Evolutionary conservation across 2,113 vertebrate genomes (phyloP), one percentile per base, ranked within the genome.

Genomic region (Elaphurus davidianus): DNA sequence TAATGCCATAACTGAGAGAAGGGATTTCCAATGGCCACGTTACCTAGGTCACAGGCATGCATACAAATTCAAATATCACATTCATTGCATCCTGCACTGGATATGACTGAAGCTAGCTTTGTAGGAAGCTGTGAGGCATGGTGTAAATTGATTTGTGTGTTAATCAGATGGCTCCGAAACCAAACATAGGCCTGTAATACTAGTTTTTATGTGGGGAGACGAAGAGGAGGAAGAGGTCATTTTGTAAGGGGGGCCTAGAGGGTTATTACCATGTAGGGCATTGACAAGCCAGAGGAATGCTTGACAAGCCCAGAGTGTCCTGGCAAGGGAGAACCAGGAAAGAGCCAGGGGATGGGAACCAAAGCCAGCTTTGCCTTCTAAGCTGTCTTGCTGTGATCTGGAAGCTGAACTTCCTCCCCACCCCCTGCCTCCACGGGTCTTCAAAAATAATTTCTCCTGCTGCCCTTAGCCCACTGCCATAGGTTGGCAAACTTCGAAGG

Each of bases 51-150:
- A 96, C 25, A 86, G 71, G 62, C 81, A 78, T 47, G 60, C 50
- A 52, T 54, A 91, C 28, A 67, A 93, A 94, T 96, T 60, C 71
- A 91, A 96, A 94, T 33, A 86, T 88, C 47, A 84, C n/a, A 94
- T 96, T 91, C 55, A 59, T 55, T 57, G 62, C 76, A 57, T 83
- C 54, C 54, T 55, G 19, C 54, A 62, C 57, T 92, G 36, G 57
- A 8, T 81, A 89, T 90, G 71, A 90, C 36, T 81, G 64, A 50
- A 74, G 94, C 33, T 94, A 79, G 91, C 85, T 86, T 84, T 74
- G 19, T 40, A 89, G 89, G 78, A 88, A 89, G n/a, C n/a, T 21
- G 6, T 83, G 93, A 86, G 62, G 45, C 50, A 16, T 55, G 87
- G 59, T 28, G 76, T n/a, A 76, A 76, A 94, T 92, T 92, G 60